Evolutionary conservation across 2,888 invertebrate genomes (phyloP), one percentile per base, ranked within the genome.

Genomic region (Anoncus sp.): DNA sequence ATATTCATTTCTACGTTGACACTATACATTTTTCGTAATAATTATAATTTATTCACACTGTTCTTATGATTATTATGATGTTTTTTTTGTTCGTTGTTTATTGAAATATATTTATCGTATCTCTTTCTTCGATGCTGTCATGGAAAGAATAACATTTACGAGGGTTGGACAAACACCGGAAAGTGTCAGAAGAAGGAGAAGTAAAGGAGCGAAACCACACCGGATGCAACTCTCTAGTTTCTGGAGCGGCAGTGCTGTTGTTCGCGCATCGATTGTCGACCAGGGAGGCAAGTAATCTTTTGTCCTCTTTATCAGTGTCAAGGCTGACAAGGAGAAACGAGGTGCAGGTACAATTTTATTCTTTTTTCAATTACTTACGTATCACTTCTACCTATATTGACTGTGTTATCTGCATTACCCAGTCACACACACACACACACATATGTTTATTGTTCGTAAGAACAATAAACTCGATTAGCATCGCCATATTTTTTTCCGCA

Each of bases 221-320:
- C 20, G 40, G 49, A 63, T 63, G 49, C 22, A 35, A 31, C 6
- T 49, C 6, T 10, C 63, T 53, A 35, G 57, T 43, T 80, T 47
- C 20, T 65, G 49, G 18, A 53, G 43, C 38, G 20, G 5, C 27
- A 12, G 10, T 22, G 22, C 49, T 22, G 49, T 60, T 65, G 60
- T 47, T 75, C 45, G 27, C 27, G n/a, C 59, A 70, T 70, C 57
- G 75, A 76, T 66, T 45, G 51, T 31, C 16, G 45, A 63, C 63
- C 49, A 31, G 7, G 20, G 59, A 24, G 35, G 35, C 65, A 31
- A 59, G 7, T n/a, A 59, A 60, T 65, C 70, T 45, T 76, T 76
- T 76, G 75, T 76, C 14, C 38, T 60, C 55, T 62, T 45, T 66
- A 70, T 57, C 65, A 55, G 65, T 74, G 80, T 78, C 81, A 81